phyloP scores from a whole-genome alignment of 2,888 invertebrate genomes.

The Epinotia brunnichana region DNA sequence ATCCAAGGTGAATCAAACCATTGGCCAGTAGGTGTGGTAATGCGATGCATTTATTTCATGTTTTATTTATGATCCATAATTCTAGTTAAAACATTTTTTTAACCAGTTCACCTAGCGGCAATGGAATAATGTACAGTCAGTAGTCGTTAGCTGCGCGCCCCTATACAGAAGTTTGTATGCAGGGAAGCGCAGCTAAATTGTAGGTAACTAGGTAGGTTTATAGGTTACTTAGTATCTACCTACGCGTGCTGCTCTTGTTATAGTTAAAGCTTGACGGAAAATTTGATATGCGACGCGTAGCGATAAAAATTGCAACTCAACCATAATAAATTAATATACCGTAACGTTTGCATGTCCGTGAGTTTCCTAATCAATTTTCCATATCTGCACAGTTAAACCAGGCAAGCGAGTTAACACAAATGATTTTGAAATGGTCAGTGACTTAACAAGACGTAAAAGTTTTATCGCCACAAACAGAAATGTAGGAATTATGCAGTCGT shows the following conservation, averaged over 20 bases:
- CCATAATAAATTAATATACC: slow-evolving; percentile 62
- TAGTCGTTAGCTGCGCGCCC: neutral
- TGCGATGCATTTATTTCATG: neutral
- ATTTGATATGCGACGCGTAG: slow-evolving; percentile 56
- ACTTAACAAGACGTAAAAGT: slow-evolving; percentile 67
- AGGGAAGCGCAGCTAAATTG: neutral
- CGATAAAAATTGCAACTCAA: slow-evolving; percentile 55
- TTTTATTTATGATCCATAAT: neutral
- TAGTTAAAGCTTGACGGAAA: slow-evolving; percentile 50
- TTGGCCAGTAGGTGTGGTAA: neutral
- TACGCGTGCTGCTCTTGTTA: slow-evolving; percentile 23
- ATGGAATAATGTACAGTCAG: neutral
- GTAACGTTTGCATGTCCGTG: slow-evolving; percentile 61
- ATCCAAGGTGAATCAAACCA: neutral
- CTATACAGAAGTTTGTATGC: neutral
- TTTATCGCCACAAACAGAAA: slow-evolving; percentile 34
- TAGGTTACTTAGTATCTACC: neutral
- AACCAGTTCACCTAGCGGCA: neutral
- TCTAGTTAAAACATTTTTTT: neutral
- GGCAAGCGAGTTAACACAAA: slow-evolving; percentile 61
- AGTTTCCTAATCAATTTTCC: slow-evolving; percentile 70
- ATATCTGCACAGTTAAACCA: slow-evolving; percentile 53
- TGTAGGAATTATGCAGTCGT: slow-evolving; percentile 15
- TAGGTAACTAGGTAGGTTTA: neutral
- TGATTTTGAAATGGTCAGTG: slow-evolving; percentile 75